Base-by-base conservation (phyloP, 2,113 vertebrate species). In the Lethenteron camtschaticum region DNA sequence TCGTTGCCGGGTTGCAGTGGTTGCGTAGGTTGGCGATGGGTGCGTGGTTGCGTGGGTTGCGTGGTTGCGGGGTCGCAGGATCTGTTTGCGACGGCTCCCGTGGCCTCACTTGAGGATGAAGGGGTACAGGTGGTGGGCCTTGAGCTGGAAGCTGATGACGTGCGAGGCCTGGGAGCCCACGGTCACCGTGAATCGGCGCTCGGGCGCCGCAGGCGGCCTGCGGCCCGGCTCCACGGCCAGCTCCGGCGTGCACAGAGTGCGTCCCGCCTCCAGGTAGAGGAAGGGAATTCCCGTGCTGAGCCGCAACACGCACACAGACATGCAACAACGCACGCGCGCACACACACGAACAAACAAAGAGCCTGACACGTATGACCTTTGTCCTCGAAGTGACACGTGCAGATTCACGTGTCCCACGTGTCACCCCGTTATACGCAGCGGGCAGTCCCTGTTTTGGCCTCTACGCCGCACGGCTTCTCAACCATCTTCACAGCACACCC, bases 191-290 rank as follows among this genome's bases (percentile, higher is more conserved):
- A 86, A 77, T 16, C 78, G 70, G 71, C 83, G 81, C 58, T 85
- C 68, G 70, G 16, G 12, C 13, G 11, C 11, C 9, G 2, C n/a
- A 85, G 84, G 3, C 95, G 95, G 78, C 87, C 86, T 57, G 92
- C 86, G 70, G 96, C 84, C 0, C 82, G 85, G 73, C 72, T 77
- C 73, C 16, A 70, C 76, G 3, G 90, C 88, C 13, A 96, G 79
- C 1, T 82, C 87, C 1, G 94, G 91, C 74, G 95, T 90, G 77
- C 94, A 99, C 70, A 99, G 75, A 0, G 94, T 96, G 18, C 90
- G 85, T 68, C 85, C 85, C 71, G 96, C 86, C 73, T 96, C 86
- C 71, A 85, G 82, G 78, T 95, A 99, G 1, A 83, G 82, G 72
- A 96, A 99, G n/a, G 10, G 24, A 24, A 66, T 11, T n/a, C 63